Conservation (phyloP, 2,797 vertebrate genomes). For the Meda fulgida region DNA sequence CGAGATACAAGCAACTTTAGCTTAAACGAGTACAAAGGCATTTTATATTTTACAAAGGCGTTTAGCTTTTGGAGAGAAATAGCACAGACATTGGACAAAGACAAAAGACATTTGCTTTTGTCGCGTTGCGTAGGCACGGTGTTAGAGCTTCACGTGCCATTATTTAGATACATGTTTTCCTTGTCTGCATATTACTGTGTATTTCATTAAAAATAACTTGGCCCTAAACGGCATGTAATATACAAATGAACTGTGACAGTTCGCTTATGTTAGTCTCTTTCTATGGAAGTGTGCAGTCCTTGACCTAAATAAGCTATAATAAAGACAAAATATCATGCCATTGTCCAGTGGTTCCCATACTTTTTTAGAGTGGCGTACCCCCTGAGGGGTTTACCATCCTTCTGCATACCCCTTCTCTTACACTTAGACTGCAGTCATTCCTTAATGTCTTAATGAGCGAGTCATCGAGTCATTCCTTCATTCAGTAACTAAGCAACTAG, state of each 20-base stretch:
- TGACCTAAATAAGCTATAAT: not conserved
- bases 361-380: too few species aligned
- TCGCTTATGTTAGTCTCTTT: not conserved
- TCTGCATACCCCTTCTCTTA: too few species aligned
- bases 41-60: not conserved
- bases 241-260: not conserved
- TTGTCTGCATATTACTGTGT: not conserved
- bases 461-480: too few species aligned
- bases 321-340: not conserved
- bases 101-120: not conserved
- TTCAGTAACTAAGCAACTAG: too few species aligned
- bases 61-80: not conserved
- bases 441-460: too few species aligned
- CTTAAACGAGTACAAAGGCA: not conserved
- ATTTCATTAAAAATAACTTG: not conserved
- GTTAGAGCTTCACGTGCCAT: not conserved
- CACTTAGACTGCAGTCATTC: too few species aligned
- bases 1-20: not conserved
- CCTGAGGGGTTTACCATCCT: too few species aligned
- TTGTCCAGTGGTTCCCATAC: not conserved
- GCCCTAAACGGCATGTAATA: not conserved
- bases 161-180: not conserved
- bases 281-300: not conserved
- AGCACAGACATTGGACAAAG: not conserved
- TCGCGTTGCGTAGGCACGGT: rapidly evolving